Evolutionary conservation across 2,113 vertebrate species (phyloP).

Genomic region (Falco punctatus): DNA sequence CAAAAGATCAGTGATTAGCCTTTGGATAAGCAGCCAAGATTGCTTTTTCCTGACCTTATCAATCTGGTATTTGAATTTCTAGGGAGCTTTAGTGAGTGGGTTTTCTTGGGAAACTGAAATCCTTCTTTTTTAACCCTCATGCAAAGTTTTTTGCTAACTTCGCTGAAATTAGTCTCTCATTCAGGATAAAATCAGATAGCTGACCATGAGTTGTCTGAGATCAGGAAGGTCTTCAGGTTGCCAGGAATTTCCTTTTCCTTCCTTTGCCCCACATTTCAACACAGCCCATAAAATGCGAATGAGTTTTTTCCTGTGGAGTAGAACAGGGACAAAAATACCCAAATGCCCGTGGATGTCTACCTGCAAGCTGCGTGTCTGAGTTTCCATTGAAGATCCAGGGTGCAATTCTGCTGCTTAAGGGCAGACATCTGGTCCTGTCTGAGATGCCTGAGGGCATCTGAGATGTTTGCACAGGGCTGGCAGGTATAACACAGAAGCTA

Average conservation of each 20-base stretch:
- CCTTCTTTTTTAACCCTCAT: neutral
- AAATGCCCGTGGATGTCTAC: neutral
- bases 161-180: neutral
- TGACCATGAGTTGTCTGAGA: neutral
- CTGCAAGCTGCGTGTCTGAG: neutral
- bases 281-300: neutral
- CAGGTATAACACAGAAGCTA: neutral
- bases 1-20: conserved; percentile 60
- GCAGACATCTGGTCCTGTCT: neutral
- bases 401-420: neutral
- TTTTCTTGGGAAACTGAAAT: neutral
- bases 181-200: neutral
- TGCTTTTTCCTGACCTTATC: conserved; percentile 56
- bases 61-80: conserved; percentile 58
- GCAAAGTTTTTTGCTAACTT: conserved; percentile 6
- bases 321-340: neutral
- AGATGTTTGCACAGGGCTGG: neutral
- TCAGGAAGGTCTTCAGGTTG: neutral
- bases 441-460: neutral
- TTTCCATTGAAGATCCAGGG: neutral
- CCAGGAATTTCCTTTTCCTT: conserved; percentile 26
- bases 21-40: conserved; percentile 57
- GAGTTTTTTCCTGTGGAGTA: neutral
- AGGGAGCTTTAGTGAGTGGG: neutral
- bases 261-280: neutral